These are phyloP conservation scores for Echinops telfairi DNA, from an alignment of 2,113 vertebrate genomes.

Conservation along the genomic window DNA sequence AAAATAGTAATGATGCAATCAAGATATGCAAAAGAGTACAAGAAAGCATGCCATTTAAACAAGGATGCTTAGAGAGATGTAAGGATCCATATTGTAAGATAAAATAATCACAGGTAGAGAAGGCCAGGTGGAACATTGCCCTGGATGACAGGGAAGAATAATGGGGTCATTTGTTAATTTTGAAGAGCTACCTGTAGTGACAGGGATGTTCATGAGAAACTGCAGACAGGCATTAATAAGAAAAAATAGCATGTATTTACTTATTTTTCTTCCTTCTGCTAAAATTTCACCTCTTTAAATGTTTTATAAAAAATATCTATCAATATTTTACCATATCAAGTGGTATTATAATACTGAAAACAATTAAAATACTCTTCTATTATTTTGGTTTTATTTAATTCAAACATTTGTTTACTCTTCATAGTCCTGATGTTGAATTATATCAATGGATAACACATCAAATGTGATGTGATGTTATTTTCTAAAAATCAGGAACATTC, in stretches of 20 bases:
- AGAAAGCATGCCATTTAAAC: neutral
- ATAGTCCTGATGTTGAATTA: neutral
- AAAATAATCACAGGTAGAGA: neutral
- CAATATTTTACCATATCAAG: neutral
- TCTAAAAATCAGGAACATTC: neutral
- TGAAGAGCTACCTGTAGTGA: neutral
- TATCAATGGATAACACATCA: neutral
- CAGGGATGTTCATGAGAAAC: neutral
- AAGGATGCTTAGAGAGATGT: neutral
- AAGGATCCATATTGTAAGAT: neutral
- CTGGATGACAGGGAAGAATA: neutral
- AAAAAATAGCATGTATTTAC: neutral
- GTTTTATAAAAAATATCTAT: neutral
- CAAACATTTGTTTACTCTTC: neutral
- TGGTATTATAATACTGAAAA: neutral
- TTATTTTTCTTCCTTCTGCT: neutral
- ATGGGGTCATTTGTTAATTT: neutral
- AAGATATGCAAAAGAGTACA: neutral
- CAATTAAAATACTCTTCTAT: neutral
- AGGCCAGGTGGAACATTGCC: neutral
- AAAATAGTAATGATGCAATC: too few relatives aligned
- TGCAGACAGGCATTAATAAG: neutral
- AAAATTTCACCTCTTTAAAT: neutral
- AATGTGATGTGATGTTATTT: neutral
- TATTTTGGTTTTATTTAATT: constrained; percentile 7